Conservation (phyloP, 2,888 invertebrate species). For the Eupithecia vulgata region DNA sequence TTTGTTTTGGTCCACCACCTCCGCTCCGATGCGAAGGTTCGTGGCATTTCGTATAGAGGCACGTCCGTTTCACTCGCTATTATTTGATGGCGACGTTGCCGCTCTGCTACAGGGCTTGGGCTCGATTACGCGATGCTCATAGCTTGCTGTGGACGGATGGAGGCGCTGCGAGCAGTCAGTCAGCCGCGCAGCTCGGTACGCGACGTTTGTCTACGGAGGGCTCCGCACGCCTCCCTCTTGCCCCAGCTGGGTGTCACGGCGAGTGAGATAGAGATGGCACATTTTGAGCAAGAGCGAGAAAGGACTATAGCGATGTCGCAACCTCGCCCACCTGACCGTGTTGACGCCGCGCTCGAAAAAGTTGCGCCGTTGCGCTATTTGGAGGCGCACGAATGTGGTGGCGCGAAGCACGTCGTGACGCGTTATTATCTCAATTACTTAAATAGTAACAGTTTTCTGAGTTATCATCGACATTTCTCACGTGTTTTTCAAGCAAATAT, state of each 20-base stretch:
- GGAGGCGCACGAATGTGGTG: constrained; percentile 81
- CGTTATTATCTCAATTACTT: constrained; percentile 73
- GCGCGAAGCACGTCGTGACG: constrained; percentile 73
- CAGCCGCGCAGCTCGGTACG: constrained; percentile 82
- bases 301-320: constrained; percentile 80
- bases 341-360: constrained; percentile 84
- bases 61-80: constrained; percentile 75
- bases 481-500: constrained; percentile 53
- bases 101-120: constrained; percentile 59
- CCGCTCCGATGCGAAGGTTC: constrained; percentile 61
- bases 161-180: constrained; percentile 72
- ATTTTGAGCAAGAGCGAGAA: constrained; percentile 59
- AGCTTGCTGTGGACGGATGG: constrained; percentile 54
- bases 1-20: constrained; percentile 82
- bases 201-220: constrained; percentile 80
- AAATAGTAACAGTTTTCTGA: constrained; percentile 65
- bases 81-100: constrained; percentile 78
- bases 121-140: constrained; percentile 66
- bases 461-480: constrained; percentile 55
- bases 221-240: constrained; percentile 66
- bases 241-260: constrained; percentile 50
- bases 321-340: constrained; percentile 85
- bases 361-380: constrained; percentile 84
- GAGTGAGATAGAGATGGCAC: constrained; percentile 70
- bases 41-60: constrained; percentile 78